Evolutionary conservation across 1,140 invertebrate genomes (phyloP).

Genomic region (Drosophila yakuba): DNA sequence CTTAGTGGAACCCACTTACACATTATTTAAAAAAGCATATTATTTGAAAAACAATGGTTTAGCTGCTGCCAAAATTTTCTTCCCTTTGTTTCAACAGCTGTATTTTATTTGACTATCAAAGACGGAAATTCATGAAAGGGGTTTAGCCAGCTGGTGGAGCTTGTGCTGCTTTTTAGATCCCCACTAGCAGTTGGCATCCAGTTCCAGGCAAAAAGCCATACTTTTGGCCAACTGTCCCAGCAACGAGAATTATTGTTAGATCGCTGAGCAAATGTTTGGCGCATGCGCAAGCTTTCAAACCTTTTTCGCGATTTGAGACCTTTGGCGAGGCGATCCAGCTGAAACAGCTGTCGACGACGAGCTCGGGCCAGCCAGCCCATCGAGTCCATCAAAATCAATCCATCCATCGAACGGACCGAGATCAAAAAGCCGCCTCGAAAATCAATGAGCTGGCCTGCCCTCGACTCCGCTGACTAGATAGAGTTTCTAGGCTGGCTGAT

Average conservation of each 20-base stretch:
- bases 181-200: conserved; percentile 38
- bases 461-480: conserved; percentile 68
- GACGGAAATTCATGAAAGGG: not conserved
- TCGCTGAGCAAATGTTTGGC: conserved; percentile 67
- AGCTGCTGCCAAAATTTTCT: too few relatives aligned
- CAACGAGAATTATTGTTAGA: conserved; percentile 31
- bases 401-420: conserved; percentile 62
- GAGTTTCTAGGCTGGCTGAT: conserved; percentile 74
- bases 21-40: too few relatives aligned
- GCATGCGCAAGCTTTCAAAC: conserved; percentile 76
- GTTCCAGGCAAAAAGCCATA: conserved; percentile 15
- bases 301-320: conserved; percentile 81
- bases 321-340: conserved; percentile 3
- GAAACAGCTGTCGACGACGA: conserved; percentile 67
- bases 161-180: not conserved
- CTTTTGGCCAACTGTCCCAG: conserved; percentile 45
- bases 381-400: conserved; percentile 47
- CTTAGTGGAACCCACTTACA: too few relatives aligned
- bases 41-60: too few relatives aligned
- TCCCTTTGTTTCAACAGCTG: not conserved
- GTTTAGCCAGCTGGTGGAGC: conserved; percentile 7
- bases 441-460: conserved; percentile 65
- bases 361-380: conserved; percentile 2
- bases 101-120: not conserved
- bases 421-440: conserved; percentile 72